phyloP scores from a whole-genome alignment of 2,888 invertebrate species.

The Steromphala cineraria region DNA sequence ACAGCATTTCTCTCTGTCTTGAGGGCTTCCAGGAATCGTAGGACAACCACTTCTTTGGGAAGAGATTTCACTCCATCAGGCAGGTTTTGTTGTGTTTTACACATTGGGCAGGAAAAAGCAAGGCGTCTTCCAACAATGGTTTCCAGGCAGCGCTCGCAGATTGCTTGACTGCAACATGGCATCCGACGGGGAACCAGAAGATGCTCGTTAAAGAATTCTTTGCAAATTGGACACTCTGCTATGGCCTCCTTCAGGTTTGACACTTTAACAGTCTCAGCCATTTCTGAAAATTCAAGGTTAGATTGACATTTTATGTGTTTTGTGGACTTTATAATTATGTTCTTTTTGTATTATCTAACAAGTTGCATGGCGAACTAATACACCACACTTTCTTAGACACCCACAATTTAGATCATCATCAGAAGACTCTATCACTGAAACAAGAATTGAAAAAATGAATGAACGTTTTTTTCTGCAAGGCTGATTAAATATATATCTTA shows the following conservation, averaged over 20 bases:
- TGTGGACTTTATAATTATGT: too few species aligned
- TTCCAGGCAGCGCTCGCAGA: not conserved
- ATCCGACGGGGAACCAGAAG: not conserved
- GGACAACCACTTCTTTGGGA: not conserved
- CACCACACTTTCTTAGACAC: too few species aligned
- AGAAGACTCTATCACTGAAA: too few species aligned
- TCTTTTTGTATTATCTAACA: too few species aligned
- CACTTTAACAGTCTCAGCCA: not conserved
- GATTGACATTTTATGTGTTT: too few species aligned
- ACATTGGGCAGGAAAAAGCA: not conserved
- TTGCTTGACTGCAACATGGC: not conserved
- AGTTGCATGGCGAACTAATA: too few species aligned
- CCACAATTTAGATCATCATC: too few species aligned
- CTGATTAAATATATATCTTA: too few species aligned
- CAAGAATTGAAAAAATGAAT: too few species aligned
- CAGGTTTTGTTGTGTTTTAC: not conserved
- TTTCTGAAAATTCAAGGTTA: not conserved
- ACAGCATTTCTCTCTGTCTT: not conserved
- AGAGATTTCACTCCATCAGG: not conserved
- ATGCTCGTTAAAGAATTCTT: not conserved
- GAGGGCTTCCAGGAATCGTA: not conserved
- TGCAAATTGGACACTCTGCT: not conserved
- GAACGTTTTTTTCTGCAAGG: too few species aligned
- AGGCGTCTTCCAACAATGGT: not conserved
- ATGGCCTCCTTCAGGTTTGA: not conserved